Evolutionary conservation across 2,888 invertebrate species (phyloP), one percentile per base, ranked within the genome.

Genomic region (Sesamia inferens): DNA sequence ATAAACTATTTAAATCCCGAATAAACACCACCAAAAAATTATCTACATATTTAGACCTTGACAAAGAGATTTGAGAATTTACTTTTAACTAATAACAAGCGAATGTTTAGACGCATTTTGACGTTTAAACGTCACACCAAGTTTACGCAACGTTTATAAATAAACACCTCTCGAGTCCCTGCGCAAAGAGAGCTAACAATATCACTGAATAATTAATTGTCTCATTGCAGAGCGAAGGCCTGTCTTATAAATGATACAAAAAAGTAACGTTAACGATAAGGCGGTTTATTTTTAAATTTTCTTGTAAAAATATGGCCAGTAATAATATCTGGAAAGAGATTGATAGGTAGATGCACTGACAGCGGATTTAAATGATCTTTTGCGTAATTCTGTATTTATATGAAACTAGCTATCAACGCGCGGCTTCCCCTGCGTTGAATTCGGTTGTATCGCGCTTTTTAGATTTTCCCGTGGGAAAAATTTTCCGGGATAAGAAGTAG

Each of bases 241-340:
- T 42, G 5, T 39, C 54, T 65, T 59, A 79, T 14, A 59, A 76
- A 63, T 47, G 7, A 64, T 54, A 58, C 63, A 58, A 42, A 63
- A 31, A 76, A 58, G 39, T 24, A 54, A 68, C 19, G 7, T 47
- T 57, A 54, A 11, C 39, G 10, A n/a, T 16, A 71, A 59, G 47
- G 24, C 5, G 5, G 24, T 48, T 48, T 64, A 59, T 72, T 54
- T 72, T 72, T 79, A 64, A 63, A 48, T n/a, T 59, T 64, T 16
- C 47, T 64, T 72, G 54, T 42, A 79, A 59, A 31, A 71, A 24
- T 54, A 16, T 68, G 11, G 13, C 11, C 14, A 58, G 3, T 44
- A 44, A 44, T 13, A 44, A n/a, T 59, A 42, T 42, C 14, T 59
- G 58, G 54, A 55, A 55, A 73, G 42, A 51, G 19, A 42, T 16